Evolutionary conservation across 2,113 vertebrate species (phyloP), one percentile per base, ranked within the genome.

Genomic region (Lycocorax pyrrhopterus): DNA sequence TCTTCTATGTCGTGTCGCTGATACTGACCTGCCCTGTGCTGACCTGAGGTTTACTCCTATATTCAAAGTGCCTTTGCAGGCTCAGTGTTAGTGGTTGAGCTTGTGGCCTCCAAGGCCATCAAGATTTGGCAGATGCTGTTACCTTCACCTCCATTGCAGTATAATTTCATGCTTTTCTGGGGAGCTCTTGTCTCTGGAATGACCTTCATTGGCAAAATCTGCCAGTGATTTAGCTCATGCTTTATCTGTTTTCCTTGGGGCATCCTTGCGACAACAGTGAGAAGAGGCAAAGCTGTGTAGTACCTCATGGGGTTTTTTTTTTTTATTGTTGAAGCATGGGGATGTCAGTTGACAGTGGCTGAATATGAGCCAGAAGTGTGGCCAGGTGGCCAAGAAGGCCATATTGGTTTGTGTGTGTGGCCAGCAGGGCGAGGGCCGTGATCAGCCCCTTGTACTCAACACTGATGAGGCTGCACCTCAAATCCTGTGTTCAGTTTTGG

Each of bases 231-330:
- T 72, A 9, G 22, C 25, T 72, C 37, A 3, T 71, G 19, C 26
- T 56, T 7, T 87, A 0, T 21, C 26, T 67, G 14, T 77, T 75
- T 81, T 51, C 3, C 11, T 90, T 0, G 2, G 11, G 9, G 21
- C 16, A 11, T 83, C 21, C 17, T 35, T 46, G 30, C 17, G 2
- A 2, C 15, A 69, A 3, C 9, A 63, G 64, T n/a, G 69, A 71
- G n/a, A 77, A 84, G 55, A 69, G 22, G 20, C 17, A 66, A 44
- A 82, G 16, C 35, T 94, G 4, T 44, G 18, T 25, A 32, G 16
- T 39, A n/a, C 5, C 1, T 30, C 8, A 5, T 20, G 12, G 6
- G 8, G 13, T 0, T 3, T 9, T 51, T 0, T 3, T 11, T 51
- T 62, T 52, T 56, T 16, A 16, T 67, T 83, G n/a, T 39, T 76